A percentile compares a stretch with the other conserved stretches of the same genome.
Evolutionary conservation across 2,888 invertebrate genomes (phyloP).

Genomic region (Drosophila setosimentum): DNA sequence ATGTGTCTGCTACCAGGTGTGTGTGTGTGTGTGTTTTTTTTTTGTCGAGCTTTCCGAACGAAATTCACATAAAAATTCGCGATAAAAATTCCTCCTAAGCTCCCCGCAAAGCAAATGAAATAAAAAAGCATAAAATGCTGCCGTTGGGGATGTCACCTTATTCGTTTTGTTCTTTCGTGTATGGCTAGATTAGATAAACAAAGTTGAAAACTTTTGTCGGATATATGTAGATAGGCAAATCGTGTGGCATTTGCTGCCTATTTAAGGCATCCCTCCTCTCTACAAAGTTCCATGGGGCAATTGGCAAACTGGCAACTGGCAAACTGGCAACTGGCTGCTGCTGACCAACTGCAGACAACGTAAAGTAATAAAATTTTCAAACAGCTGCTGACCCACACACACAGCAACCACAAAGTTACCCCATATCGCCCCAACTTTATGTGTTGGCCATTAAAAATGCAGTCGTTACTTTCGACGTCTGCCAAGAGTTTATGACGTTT

Average conservation of each 20-base stretch:
- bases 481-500: conserved; percentile 64
- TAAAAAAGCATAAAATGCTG: conserved; percentile 73
- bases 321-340: conserved; percentile 24
- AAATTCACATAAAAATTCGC: conserved; percentile 57
- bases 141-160: conserved; percentile 39
- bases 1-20: conserved; percentile 33
- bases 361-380: conserved; percentile 71
- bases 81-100: conserved; percentile 46
- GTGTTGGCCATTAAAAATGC: conserved; percentile 69
- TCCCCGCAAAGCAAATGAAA: conserved; percentile 53
- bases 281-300: conserved; percentile 40
- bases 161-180: conserved; percentile 14
- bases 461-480: conserved; percentile 75
- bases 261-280: conserved; percentile 50
- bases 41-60: conserved; percentile 1
- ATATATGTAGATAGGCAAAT: conserved; percentile 10
- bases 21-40: not conserved
- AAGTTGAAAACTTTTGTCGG: conserved; percentile 49
- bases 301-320: conserved; percentile 30
- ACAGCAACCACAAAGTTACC: conserved; percentile 10
- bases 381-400: conserved; percentile 33
- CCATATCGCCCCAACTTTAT: conserved; percentile 29
- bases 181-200: conserved; percentile 70
- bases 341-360: conserved; percentile 64
- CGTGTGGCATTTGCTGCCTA: conserved; percentile 22